Evolutionary conservation across 2,113 vertebrate species (phyloP), one percentile per base, ranked within the genome.

Genomic region (Mustela lutreola): DNA sequence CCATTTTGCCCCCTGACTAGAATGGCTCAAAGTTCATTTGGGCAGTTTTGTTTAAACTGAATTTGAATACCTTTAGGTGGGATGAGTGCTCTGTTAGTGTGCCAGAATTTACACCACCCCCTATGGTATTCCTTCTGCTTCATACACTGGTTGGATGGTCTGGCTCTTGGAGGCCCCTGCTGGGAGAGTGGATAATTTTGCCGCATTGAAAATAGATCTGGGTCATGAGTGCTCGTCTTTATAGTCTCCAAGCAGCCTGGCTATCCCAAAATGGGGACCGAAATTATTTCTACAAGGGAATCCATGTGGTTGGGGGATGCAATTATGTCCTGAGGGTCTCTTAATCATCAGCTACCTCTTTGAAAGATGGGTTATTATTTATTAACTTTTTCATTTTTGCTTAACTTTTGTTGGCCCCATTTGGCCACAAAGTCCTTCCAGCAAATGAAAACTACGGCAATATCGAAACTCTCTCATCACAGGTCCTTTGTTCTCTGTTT

Each of bases 401-500:
- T 91, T 78, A 78, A 91, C n/a, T 45, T 53, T 28, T 67, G 5
- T 58, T 65, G 26, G 18, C 83, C 48, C 62, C 21, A 33, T 81
- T 89, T 91, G 31, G n/a, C 50, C 26, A 75, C 14, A 48, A 7
- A 24, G 26, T 79, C 80, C 80, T 96, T 53, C 39, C n/a, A 26
- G 53, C 31, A 70, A 97, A 62, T 60, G 85, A 36, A 53, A 71
- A 91, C 58, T 80, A 36, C 75, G 60, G 42, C n/a, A 56, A 58
- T 48, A 63, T 1, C 70, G 86, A 95, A 92, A 87, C 22, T 56
- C 18, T 81, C 16, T 92, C 86, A 80, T 63, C 24, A 63, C 67
- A 89, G 10, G 45, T 45, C 36, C 95, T 91, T 94, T 93, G 73
- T 91, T 93, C 56, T 97, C 56, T 39, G n/a, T 97, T 56, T 39